Evolutionary conservation across 2,797 vertebrate species (phyloP).

Genomic region (Sphenopsis melanotis): DNA sequence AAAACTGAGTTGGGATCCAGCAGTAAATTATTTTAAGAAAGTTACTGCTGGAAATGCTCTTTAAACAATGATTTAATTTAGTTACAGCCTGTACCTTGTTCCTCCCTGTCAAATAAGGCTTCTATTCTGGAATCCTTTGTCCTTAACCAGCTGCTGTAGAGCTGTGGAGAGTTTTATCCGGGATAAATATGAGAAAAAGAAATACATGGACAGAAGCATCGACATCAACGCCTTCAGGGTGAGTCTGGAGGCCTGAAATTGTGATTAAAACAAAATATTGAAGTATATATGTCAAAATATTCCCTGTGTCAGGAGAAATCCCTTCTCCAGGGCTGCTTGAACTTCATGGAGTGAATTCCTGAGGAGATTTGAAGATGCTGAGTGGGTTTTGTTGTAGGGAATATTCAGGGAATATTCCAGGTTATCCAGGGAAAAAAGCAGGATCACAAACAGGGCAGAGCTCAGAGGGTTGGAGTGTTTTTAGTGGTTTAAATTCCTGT

Average conservation of each 20-base stretch:
- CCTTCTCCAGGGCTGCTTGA: background rate
- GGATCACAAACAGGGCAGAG: background rate
- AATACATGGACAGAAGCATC: slow-evolving; percentile 94
- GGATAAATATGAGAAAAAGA: slow-evolving; percentile 98
- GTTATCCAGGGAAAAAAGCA: background rate
- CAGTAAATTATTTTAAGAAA: slow-evolving; percentile 15
- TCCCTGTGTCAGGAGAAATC: background rate
- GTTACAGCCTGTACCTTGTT: slow-evolving; percentile 21
- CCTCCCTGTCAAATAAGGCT: background rate
- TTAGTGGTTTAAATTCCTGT: background rate
- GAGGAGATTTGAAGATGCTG: background rate
- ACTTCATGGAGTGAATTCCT: background rate
- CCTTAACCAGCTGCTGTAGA: slow-evolving; percentile 77
- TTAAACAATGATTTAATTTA: background rate
- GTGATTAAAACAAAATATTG: background rate
- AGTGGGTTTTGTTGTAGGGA: background rate
- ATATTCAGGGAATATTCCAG: background rate
- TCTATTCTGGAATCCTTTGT: slow-evolving; percentile 23
- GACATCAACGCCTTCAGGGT: slow-evolving; percentile 90
- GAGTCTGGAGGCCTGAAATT: background rate
- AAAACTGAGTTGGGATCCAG: background rate
- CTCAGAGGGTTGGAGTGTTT: too few species aligned
- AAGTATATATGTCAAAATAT: accelerated
- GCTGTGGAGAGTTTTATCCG: slow-evolving; percentile 92
- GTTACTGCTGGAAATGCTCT: slow-evolving; percentile 3